Conservation (phyloP, 37 sponge, comb jelly and placozoan genomes). For the Ianthella basta region DNA sequence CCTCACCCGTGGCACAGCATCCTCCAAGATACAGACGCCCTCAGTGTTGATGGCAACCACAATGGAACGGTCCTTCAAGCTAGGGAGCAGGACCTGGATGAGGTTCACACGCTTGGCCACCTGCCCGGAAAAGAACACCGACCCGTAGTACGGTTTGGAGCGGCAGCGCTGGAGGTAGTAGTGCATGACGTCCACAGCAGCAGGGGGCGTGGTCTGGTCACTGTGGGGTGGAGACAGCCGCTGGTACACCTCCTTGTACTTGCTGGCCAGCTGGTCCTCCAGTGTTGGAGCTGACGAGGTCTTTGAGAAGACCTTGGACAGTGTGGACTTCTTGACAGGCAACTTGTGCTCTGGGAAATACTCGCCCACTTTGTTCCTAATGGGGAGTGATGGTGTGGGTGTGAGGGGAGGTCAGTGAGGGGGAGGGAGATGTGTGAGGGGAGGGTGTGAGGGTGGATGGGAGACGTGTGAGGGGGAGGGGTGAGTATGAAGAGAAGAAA, state of each 20-base stretch:
- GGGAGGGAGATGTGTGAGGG: no score
- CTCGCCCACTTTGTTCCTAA: slow-evolving; percentile 22
- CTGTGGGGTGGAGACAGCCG: neutral
- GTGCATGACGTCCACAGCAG: slow-evolving; percentile 28
- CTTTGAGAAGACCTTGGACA: slow-evolving; percentile 19
- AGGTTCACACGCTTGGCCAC: slow-evolving; percentile 45
- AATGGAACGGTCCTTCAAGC: slow-evolving; percentile 51
- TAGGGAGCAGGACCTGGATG: slow-evolving; percentile 35
- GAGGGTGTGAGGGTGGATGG: no score
- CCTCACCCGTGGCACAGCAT: slow-evolving; percentile 49
- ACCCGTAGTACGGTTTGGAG: slow-evolving; percentile 75
- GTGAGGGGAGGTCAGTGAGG: neutral
- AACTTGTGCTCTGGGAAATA: slow-evolving; percentile 28
- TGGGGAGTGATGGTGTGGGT: neutral
- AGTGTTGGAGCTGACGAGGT: neutral
- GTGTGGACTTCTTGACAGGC: slow-evolving; percentile 25
- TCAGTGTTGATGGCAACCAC: slow-evolving; percentile 77
- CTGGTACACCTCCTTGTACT: neutral
- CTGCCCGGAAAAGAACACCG: slow-evolving; percentile 65
- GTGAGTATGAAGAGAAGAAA: neutral
- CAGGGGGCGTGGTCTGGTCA: neutral
- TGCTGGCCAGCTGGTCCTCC: slow-evolving; percentile 29
- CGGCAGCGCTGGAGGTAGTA: slow-evolving; percentile 77
- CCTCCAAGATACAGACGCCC: slow-evolving; percentile 53
- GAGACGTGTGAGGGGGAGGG: neutral